These are phyloP conservation scores for Cotesia congregata DNA, from an alignment of 2,888 invertebrate genomes.

Conservation along the genomic window DNA sequence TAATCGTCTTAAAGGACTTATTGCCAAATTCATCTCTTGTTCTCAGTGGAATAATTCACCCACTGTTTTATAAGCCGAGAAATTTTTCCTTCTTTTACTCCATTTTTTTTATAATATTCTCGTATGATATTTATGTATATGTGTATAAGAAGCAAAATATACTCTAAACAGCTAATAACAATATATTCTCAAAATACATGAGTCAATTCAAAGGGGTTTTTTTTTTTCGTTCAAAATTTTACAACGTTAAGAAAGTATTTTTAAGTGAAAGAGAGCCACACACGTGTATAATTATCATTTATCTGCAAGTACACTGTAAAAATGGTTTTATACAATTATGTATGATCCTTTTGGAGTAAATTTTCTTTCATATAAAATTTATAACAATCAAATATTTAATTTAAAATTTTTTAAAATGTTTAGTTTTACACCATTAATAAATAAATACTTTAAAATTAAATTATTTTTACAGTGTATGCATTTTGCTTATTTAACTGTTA, in stretches of 20 bases:
- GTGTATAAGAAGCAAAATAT: not conserved
- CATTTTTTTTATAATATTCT: not conserved
- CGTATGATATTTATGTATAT: not conserved
- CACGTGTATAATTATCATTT: not conserved
- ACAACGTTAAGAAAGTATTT: not conserved
- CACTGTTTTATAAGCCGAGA: not conserved
- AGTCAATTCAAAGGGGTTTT: not conserved
- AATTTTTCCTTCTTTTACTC: not conserved
- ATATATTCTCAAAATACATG: conserved; percentile 9
- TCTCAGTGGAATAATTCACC: not conserved
- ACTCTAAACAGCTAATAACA: not conserved
- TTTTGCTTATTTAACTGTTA: too few species aligned
- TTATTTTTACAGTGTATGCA: too few species aligned
- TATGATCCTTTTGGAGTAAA: too few species aligned
- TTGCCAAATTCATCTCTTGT: conserved; percentile 18
- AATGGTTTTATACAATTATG: too few species aligned
- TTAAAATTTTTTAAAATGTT: too few species aligned
- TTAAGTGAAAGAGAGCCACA: not conserved
- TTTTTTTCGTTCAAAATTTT: conserved; percentile 1
- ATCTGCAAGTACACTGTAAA: not conserved
- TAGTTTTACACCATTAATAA: too few species aligned
- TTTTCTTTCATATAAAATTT: too few species aligned
- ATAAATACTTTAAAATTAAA: too few species aligned
- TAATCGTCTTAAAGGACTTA: conserved; percentile 12
- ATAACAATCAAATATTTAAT: too few species aligned